Evolutionary conservation across 2,113 vertebrate species (phyloP), one percentile per base, ranked within the genome.

Genomic region (Diadophis punctatus): DNA sequence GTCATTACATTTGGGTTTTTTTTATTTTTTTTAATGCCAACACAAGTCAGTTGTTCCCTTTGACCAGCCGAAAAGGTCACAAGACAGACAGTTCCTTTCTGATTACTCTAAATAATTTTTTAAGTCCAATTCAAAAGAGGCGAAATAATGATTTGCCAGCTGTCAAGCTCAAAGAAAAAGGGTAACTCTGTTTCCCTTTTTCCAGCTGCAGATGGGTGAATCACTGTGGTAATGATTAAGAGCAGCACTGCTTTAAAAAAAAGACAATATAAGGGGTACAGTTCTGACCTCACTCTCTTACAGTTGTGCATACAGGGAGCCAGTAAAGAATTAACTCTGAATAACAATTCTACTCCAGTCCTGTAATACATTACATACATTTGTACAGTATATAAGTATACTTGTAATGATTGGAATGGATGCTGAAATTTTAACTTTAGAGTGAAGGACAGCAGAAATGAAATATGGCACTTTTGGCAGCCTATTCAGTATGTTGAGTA

Each of bases 31-130:
- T 46, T 46, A 46, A 93, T 97, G 97, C 97, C 97, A 98, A 97
- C 97, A 97, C 89, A 97, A 98, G 95, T 96, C 96, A 95, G 96
- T 97, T 97, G 95, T 96, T 98, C 97, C 95, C 96, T 97, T 97
- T 97, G 96, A 96, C 97, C 96, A 97, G 96, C 96, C 90, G 96
- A 95, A 97, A 98, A 98, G 98, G 98, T 98, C 97, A 98, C 93
- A 96, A 97, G 96, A 97, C 97, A 96, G 95, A 96, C 97, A 97
- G 97, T 98, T 98, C 98, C 97, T 98, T 98, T 97, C 97, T 98
- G 97, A 98, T 98, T 97, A 97, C 97, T 97, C 96, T 94, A 97
- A 98, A 97, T 97, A 98, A 97, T 97, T 55, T 25, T 92, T 92
- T 53, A 95, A 63, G 55, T 97, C 96, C 97, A 96, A 97, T 97